Conservation (phyloP, 2,113 vertebrate species). For the Hypocryptadius cinnamomeus region DNA sequence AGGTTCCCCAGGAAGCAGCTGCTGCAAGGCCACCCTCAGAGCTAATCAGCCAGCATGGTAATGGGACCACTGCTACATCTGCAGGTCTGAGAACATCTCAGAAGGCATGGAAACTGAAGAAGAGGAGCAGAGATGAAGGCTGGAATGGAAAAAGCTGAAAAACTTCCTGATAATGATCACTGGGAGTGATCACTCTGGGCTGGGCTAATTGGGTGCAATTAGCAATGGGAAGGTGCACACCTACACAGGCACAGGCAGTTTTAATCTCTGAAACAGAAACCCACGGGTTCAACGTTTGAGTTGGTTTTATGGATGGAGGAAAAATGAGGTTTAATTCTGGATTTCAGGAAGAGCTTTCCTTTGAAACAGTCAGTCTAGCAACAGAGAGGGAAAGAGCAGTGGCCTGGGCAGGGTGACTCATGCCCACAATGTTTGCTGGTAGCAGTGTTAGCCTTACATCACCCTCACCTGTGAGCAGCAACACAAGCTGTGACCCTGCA, state of each 20-base stretch:
- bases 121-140: neutral
- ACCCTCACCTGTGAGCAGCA: neutral
- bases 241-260: neutral
- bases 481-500: neutral
- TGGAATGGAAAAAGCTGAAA: neutral
- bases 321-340: neutral
- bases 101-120: neutral
- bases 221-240: neutral
- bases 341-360: neutral
- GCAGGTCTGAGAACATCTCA: neutral
- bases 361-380: neutral
- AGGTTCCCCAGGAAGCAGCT: neutral
- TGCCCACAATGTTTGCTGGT: rapidly evolving
- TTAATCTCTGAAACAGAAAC: neutral
- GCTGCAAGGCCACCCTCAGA: neutral
- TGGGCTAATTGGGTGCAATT: neutral
- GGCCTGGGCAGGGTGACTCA: neutral
- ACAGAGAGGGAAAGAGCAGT: neutral
- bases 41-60: neutral
- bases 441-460: neutral
- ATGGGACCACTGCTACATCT: neutral
- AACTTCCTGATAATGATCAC: neutral
- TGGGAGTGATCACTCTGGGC: neutral
- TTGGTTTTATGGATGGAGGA: neutral
- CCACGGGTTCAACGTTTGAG: neutral